Conservation (phyloP, 2,888 invertebrate species). For the Lasioglossum villosulum region DNA sequence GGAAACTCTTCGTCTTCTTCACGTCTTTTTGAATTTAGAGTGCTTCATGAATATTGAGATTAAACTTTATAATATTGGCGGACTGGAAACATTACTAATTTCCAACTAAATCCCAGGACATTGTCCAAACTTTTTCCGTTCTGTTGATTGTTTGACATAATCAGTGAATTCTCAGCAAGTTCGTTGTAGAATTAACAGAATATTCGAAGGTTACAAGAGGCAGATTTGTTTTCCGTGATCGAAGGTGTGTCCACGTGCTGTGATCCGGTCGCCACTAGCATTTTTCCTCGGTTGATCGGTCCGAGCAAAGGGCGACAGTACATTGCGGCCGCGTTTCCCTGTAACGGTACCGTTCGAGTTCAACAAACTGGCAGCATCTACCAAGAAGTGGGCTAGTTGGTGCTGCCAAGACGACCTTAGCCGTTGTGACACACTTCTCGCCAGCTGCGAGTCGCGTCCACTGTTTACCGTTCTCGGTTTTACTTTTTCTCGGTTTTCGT, state of each 20-base stretch:
- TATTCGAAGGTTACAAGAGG: background rate
- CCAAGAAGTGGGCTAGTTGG: conserved; percentile 83
- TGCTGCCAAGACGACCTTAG: conserved; percentile 77
- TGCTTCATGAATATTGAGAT: too few species aligned
- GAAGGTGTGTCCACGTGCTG: background rate
- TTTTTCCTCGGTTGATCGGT: background rate
- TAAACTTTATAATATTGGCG: too few species aligned
- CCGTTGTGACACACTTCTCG: conserved; percentile 81
- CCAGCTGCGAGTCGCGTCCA: conserved; percentile 17
- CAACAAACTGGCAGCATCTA: conserved; percentile 77
- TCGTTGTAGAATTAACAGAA: background rate
- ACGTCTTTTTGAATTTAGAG: background rate
- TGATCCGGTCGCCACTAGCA: background rate
- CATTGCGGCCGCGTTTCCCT: conserved; percentile 82
- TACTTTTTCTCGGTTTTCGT: background rate
- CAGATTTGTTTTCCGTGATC: background rate
- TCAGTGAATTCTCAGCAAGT: background rate
- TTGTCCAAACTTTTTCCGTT: too few species aligned
- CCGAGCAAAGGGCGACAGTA: conserved; percentile 73
- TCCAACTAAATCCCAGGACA: too few species aligned
- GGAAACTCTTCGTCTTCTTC: background rate
- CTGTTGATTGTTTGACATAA: too few species aligned
- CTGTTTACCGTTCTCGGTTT: background rate
- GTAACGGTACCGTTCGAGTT: conserved; percentile 82
- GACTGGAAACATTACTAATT: too few species aligned